Conservation (phyloP, 2,797 vertebrate genomes). For the Falco naumanni region DNA sequence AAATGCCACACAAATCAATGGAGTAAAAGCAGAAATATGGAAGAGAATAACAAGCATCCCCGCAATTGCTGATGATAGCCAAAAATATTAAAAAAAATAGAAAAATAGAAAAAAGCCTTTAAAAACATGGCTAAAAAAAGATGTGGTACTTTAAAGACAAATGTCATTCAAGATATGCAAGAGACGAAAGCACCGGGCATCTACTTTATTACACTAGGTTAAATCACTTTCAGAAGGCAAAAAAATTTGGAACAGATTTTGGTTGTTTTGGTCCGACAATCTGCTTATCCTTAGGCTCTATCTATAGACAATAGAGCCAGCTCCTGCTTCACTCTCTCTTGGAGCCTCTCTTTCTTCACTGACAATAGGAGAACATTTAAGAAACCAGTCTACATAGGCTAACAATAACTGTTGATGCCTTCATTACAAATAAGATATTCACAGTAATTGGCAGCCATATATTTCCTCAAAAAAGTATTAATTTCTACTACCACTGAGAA, state of each 20-base stretch:
- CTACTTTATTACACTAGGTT: background rate
- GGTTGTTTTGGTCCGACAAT: background rate
- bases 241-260: background rate
- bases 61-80: background rate
- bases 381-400: background rate
- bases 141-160: background rate
- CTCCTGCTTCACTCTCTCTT: background rate
- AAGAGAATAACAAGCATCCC: background rate
- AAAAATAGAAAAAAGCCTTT: background rate
- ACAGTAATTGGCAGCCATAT: background rate
- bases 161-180: background rate
- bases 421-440: background rate
- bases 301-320: background rate
- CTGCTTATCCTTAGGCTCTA: background rate
- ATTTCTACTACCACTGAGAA: background rate
- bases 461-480: background rate
- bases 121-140: background rate
- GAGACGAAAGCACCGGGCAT: background rate
- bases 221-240: background rate
- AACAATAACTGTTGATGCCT: background rate
- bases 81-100: background rate
- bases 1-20: background rate
- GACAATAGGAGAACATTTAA: background rate
- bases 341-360: background rate
- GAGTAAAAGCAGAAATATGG: background rate